Conservation (phyloP, 92 coral and sea anemone genomes). For the Heteractis magnifica region DNA sequence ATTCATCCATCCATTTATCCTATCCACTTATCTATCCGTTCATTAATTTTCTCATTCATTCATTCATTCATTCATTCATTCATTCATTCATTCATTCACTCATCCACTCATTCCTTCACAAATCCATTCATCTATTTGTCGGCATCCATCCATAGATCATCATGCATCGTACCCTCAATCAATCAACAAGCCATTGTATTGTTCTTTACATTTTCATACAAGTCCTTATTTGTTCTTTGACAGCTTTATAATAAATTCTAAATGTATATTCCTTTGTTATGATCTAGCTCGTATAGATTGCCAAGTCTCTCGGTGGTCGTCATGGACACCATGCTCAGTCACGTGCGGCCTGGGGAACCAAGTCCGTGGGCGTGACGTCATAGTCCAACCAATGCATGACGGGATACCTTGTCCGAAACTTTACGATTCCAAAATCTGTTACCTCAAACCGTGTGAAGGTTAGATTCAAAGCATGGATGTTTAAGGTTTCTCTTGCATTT, state of each 20-base stretch:
- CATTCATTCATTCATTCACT: too few species aligned
- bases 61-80: neutral
- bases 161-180: too few species aligned
- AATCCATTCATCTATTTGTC: too few species aligned
- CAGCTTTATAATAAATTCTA: too few species aligned
- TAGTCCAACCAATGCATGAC: slow-evolving; percentile 53
- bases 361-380: slow-evolving; percentile 66
- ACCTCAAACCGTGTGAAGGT: slow-evolving; percentile 22
- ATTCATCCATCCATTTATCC: too few species aligned
- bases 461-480: neutral
- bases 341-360: slow-evolving; percentile 66
- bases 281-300: slow-evolving; percentile 57
- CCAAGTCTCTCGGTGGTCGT: slow-evolving; percentile 85
- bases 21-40: neutral
- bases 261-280: too few species aligned
- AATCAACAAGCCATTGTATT: too few species aligned
- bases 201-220: too few species aligned
- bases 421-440: slow-evolving; percentile 45
- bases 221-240: too few species aligned
- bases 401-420: slow-evolving; percentile 73
- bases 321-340: slow-evolving; percentile 78
- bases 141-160: too few species aligned
- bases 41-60: neutral
- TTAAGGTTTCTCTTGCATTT: too few species aligned
- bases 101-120: too few species aligned